A percentile compares a stretch with the other conserved stretches of the same genome.
phyloP scores from a whole-genome alignment of 2,888 invertebrate genomes.

The Philereme transversata region DNA sequence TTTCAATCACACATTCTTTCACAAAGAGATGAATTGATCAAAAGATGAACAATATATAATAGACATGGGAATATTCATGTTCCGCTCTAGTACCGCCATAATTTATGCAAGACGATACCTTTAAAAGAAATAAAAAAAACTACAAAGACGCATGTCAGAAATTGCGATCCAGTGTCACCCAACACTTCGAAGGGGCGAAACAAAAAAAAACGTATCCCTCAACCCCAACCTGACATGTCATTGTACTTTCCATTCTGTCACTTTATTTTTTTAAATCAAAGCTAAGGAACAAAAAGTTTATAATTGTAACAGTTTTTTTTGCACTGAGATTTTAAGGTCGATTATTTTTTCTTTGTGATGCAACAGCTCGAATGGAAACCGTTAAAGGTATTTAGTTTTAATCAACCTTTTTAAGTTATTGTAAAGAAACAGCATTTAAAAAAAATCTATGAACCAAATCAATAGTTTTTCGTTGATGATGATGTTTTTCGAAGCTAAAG shows the following conservation, averaged over 20 bases:
- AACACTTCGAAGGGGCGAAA: constrained; percentile 70
- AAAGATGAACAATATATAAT: constrained; percentile 53
- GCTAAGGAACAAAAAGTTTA: constrained; percentile 75
- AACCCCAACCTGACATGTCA: constrained; percentile 79
- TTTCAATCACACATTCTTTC: constrained; percentile 42
- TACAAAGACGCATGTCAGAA: constrained; percentile 75
- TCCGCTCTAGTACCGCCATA: constrained; percentile 61
- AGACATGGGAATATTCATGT: constrained; percentile 81
- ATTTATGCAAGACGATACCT: constrained; percentile 81
- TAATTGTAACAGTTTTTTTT: constrained; percentile 84
- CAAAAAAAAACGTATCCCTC: constrained; percentile 55
- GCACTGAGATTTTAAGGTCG: constrained; percentile 74
- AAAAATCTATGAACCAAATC: too few relatives aligned
- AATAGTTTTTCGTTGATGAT: too few relatives aligned
- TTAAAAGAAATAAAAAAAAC: constrained; percentile 62
- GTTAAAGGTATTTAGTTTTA: constrained; percentile 41
- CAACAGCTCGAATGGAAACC: constrained; percentile 54
- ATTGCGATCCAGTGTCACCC: constrained; percentile 77
- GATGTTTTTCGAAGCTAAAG: too few relatives aligned
- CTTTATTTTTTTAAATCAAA: constrained; percentile 69
- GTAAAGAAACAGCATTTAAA: too few relatives aligned
- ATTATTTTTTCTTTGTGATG: constrained; percentile 70
- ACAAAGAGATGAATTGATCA: constrained; percentile 37
- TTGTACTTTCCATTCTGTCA: constrained; percentile 79
- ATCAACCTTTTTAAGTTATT: background rate